Evolutionary conservation across 1,140 invertebrate species (phyloP).

Genomic region (Diuraphis noxia): DNA sequence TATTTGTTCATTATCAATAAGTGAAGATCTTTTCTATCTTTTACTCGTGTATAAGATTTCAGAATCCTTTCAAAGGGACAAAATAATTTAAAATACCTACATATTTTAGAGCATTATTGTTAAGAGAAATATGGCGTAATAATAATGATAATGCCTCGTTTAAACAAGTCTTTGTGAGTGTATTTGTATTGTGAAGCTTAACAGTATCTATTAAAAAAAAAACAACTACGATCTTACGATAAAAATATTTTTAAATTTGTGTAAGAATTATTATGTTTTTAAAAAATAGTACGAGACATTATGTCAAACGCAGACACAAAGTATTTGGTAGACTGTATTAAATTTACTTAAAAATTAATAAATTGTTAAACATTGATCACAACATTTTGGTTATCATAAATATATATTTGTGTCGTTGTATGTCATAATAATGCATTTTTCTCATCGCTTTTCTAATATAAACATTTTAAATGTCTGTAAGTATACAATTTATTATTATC

Average conservation of each 20-base stretch:
- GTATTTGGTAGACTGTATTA: neutral
- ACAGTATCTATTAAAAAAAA: neutral
- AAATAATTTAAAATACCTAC: neutral
- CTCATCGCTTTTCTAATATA: neutral
- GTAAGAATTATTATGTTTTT: neutral
- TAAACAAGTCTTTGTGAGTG: neutral
- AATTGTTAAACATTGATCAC: neutral
- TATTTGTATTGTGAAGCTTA: neutral
- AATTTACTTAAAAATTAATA: neutral
- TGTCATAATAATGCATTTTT: neutral
- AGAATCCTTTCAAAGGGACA: neutral
- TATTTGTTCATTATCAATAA: neutral
- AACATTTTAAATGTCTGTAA: neutral
- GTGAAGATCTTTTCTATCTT: neutral
- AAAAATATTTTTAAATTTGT: neutral
- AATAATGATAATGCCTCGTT: neutral
- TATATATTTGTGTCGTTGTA: neutral
- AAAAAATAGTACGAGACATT: neutral
- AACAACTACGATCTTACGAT: neutral
- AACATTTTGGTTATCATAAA: neutral
- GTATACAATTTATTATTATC: neutral
- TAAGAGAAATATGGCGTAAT: neutral
- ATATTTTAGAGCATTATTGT: conserved; percentile 1
- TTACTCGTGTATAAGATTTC: neutral
- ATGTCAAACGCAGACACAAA: neutral